Evolutionary conservation across 2,888 invertebrate genomes (phyloP), one percentile per base, ranked within the genome.

Genomic region (Drosophila affinis): DNA sequence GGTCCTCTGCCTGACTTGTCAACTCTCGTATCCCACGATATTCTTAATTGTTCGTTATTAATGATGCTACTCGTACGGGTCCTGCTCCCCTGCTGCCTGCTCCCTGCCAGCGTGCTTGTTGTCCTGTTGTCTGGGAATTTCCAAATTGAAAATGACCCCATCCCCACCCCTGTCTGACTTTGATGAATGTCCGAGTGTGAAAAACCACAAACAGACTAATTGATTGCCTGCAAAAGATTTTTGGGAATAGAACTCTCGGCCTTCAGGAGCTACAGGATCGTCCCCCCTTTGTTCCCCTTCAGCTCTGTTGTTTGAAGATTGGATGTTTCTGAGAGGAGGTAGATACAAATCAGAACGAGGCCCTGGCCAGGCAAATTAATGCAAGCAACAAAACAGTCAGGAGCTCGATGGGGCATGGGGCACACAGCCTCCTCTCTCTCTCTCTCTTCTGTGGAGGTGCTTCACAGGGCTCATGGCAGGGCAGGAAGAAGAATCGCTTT

Each of bases 1-100:
- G n/a, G 46, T 48, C 58, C 45, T 61, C 45, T 61, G 49, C 34
- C 71, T 71, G 54, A 49, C 71, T 71, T 70, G 61, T 68, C 69
- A 69, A 61, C 79, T 77, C 77, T 71, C 39, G n/a, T 71, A 77
- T 79, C 77, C 61, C 61, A 75, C 72, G 75, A 77, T 76, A 78
- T 83, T 82, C 85, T 81, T 81, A 81, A 81, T 81, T 81, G 81
- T 82, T 85, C 77, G 82, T 79, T 81, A 81, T 81, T 85, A 81
- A 81, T 84, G 85, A 85, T 81, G 79, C 67, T 47, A 61, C 74
- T 39, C 14, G 39, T 39, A 39, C 58, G 46, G 51, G 48, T 44
- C 24, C 51, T 62, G 77, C 65, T 62, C 59, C 18, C 18, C 61
- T 45, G 51, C 27, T 48, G n/a, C 24, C 60, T 56, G 45, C 57